Base-by-base conservation (phyloP, 2,797 vertebrate species). In the Coreius guichenoti region DNA sequence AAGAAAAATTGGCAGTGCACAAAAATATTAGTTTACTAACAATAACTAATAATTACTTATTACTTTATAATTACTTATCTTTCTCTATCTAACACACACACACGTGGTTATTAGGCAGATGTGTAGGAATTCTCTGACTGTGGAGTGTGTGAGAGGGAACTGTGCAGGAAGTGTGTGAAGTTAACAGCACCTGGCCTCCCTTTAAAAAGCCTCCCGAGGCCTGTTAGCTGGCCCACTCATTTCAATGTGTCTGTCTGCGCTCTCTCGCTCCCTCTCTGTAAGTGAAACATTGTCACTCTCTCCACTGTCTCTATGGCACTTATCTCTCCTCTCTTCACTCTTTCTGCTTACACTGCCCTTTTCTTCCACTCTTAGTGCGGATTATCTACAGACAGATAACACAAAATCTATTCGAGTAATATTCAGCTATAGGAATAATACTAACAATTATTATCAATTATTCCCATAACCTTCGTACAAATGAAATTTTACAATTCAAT, bases 131-230 rank as follows among this genome's bases (percentile, higher is more conserved):
- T 84, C 43, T 84, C 39, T 80, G 78, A 16, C 68, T 84, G 85
- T 83, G 89, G 58, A 86, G 87, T 56, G 91, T 45, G 89, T 82
- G 56, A 74, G 47, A 26, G 29, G 80, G 81, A 47, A 70, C 56
- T 65, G 49, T 67, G 92, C 93, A 95, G 93, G 92, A 93, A 95
- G 93, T 93, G 94, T 93, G 93, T 93, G 94, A 95, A 97, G 94
- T 95, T 95, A 96, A 93, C 90, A 93, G 93, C 92, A 89, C 92
- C 94, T 93, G 95, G 92, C 91, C 94, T 92, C 92, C 91, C 88
- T 92, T 95, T 95, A 96, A 97, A 96, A 96, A 91, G 93, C 92
- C 96, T 96, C 94, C 88, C 90, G 95, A 96, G 95, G 93, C 94
- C 95, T 96, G 94, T 95, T 96, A 96, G 94, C 93, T 91, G 93